These are phyloP conservation scores for Amniataba percoides DNA, from an alignment of 2,797 vertebrate genomes.

Conservation along the genomic window DNA sequence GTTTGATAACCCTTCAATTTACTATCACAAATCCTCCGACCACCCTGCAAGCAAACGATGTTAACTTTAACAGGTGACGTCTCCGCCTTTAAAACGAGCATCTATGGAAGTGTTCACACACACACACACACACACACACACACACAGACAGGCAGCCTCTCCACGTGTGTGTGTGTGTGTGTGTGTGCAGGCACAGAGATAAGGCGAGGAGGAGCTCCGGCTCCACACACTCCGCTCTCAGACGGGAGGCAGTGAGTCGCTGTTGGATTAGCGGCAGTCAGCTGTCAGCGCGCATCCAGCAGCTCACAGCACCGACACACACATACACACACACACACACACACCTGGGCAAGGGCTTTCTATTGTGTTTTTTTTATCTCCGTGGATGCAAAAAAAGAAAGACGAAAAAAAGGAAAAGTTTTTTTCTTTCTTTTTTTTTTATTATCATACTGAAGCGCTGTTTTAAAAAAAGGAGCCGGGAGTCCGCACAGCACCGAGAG, in stretches of 20 bases:
- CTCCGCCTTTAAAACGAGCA: not conserved
- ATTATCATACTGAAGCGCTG: constrained; percentile 41
- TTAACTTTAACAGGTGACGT: not conserved
- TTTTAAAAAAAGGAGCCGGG: constrained; percentile 70
- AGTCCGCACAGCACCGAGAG: constrained; percentile 48
- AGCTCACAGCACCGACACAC: too few species aligned
- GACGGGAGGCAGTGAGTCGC: constrained; percentile 73
- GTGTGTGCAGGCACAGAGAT: constrained; percentile 63
- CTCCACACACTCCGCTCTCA: constrained; percentile 52
- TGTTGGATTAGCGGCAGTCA: constrained; percentile 81
- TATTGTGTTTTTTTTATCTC: constrained; percentile 54
- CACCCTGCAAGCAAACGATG: not conserved
- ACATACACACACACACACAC: too few species aligned
- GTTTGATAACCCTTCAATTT: not conserved
- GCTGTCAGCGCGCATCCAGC: constrained; percentile 75
- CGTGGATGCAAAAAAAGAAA: constrained; percentile 52
- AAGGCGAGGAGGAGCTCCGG: constrained; percentile 78
- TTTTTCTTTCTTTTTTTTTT: not conserved
- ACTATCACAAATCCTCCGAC: not conserved
- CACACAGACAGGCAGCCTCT: constrained; percentile 6
- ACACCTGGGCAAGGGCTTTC: constrained; percentile 48
- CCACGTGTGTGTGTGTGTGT: constrained; percentile 48
- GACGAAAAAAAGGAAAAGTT: constrained; percentile 28
- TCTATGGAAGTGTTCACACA: too few species aligned
- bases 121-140: too few species aligned